Percentiles rank a stretch among this genome's conserved stretches.
Conservation (phyloP, 1,140 invertebrate species). For the Myzus persicae region DNA sequence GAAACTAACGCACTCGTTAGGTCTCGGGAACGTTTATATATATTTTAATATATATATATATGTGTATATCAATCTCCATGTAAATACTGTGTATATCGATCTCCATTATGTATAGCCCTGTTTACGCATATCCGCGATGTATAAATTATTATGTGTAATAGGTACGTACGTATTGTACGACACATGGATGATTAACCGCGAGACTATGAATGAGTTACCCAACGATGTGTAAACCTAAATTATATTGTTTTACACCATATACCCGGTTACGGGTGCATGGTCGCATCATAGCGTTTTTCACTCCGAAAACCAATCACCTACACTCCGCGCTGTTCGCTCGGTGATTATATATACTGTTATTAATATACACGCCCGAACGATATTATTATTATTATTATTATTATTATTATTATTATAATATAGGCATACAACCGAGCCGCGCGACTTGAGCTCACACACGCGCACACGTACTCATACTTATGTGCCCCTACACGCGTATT, state of each 20-base stretch:
- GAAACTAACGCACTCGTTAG: neutral
- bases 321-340: neutral
- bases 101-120: neutral
- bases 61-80: neutral
- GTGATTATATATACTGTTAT: neutral
- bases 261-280: neutral
- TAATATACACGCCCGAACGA: neutral
- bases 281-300: neutral
- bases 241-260: neutral
- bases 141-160: too few species aligned
- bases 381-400: neutral
- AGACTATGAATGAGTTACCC: neutral
- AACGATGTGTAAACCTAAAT: neutral
- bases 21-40: neutral
- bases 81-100: neutral
- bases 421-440: neutral
- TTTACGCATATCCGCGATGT: too few species aligned
- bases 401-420: neutral
- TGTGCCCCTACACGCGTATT: too few species aligned
- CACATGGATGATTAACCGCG: neutral
- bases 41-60: neutral
- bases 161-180: neutral
- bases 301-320: neutral
- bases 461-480: too few species aligned
- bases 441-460: neutral